Conservation (phyloP, 2,113 vertebrate species). For the Cyprinodon brontotheroides region DNA sequence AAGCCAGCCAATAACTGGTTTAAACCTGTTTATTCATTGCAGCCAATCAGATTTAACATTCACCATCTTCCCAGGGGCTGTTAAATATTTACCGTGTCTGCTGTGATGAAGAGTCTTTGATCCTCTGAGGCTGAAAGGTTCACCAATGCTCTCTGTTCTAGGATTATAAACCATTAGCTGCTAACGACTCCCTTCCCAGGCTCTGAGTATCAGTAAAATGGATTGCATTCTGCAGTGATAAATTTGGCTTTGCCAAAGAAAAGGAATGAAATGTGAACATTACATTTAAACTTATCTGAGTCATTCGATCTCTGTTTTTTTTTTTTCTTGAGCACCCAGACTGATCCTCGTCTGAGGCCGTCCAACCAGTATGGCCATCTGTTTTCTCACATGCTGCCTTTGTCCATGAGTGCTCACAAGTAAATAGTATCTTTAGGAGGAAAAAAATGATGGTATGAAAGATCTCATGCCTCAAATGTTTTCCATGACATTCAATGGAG, state of each 20-base stretch:
- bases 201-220: fast-evolving
- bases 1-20: neutral
- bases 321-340: neutral
- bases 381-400: conserved; percentile 24
- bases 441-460: neutral
- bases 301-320: neutral
- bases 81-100: conserved; percentile 32
- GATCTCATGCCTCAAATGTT: neutral
- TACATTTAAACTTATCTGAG: neutral
- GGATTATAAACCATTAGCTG: neutral
- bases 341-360: neutral
- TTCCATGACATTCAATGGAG: neutral
- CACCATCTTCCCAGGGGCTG: neutral
- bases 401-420: no score
- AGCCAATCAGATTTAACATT: neutral
- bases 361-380: conserved; percentile 51
- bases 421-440: neutral
- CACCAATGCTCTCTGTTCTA: conserved; percentile 15
- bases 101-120: neutral
- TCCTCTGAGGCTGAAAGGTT: conserved; percentile 6
- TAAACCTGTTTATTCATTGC: neutral
- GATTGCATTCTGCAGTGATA: neutral
- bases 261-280: neutral
- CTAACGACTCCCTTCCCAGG: neutral
- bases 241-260: neutral